A percentile compares a stretch with the other conserved stretches of the same genome.
These are phyloP conservation scores for Poeciliopsis retropinna DNA, from an alignment of 2,113 vertebrate species.

Conservation along the genomic window DNA sequence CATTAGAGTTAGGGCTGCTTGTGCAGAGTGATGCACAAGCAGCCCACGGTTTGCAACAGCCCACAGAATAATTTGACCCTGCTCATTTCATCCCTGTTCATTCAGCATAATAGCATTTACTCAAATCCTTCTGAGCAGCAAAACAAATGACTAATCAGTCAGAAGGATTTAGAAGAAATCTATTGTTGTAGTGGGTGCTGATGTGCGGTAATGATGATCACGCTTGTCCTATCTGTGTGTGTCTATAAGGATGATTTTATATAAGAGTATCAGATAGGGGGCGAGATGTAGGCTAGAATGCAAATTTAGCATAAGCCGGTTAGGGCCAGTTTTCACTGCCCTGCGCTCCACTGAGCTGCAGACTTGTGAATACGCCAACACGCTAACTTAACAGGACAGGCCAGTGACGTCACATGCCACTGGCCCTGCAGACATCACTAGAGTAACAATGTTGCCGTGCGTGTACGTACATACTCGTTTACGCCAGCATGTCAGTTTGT, in stretches of 20 bases:
- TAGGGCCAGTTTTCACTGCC: constrained; percentile 69
- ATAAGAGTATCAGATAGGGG: constrained; percentile 64
- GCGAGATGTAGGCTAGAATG: constrained; percentile 72
- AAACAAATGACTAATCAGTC: constrained; percentile 34
- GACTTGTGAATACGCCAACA: constrained; percentile 68
- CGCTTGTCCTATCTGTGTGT: constrained; percentile 30
- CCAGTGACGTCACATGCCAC: constrained; percentile 77
- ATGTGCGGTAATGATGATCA: constrained; percentile 36
- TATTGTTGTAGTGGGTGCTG: constrained; percentile 28
- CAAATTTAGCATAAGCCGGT: constrained; percentile 67
- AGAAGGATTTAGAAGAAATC: constrained; percentile 12
- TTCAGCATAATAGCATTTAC: constrained; percentile 28
- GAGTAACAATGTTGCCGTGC: constrained; percentile 60
- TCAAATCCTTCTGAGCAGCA: constrained; percentile 29
- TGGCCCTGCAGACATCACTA: constrained; percentile 63
- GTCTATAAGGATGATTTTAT: constrained; percentile 61
- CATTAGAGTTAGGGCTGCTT: constrained; percentile 48
- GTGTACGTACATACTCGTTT: constrained; percentile 24
- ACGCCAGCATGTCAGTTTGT: constrained; percentile 23
- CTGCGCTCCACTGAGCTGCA: constrained; percentile 65
- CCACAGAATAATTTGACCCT: constrained; percentile 45
- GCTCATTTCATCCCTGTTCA: constrained; percentile 36
- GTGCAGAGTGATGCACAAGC: constrained; percentile 38
- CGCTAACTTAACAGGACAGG: constrained; percentile 79
- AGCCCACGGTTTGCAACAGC: constrained; percentile 58